These are phyloP conservation scores for Callitettix versicolor DNA, from an alignment of 1,140 invertebrate genomes.

Conservation along the genomic window DNA sequence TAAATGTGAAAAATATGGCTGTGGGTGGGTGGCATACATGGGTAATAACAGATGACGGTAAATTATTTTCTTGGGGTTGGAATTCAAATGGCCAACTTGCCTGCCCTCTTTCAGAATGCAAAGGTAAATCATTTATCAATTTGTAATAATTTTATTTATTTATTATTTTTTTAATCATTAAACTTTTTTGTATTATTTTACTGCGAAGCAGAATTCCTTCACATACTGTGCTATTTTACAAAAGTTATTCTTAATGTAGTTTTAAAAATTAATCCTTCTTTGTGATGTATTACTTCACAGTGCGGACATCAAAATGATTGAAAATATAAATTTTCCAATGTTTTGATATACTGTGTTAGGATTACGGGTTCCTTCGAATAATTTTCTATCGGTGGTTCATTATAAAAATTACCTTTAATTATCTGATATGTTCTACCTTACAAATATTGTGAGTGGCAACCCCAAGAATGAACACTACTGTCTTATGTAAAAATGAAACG, in stretches of 20 bases:
- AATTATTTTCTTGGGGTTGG: conserved; percentile 75
- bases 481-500: too few relatives aligned
- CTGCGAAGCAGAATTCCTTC: not conserved
- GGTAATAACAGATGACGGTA: conserved; percentile 52
- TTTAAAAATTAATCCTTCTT: conserved; percentile 5
- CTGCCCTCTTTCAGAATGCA: conserved; percentile 33
- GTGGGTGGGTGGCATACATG: conserved; percentile 78
- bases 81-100: conserved; percentile 74
- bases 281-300: not conserved
- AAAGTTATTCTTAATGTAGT: not conserved
- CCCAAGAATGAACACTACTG: too few relatives aligned
- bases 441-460: too few relatives aligned
- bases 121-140: not conserved
- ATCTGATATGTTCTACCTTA: too few relatives aligned
- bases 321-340: too few relatives aligned
- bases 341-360: too few relatives aligned
- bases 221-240: not conserved
- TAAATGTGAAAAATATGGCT: conserved; percentile 51
- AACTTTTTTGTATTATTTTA: conserved; percentile 1
- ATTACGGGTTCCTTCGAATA: too few relatives aligned
- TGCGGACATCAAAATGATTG: too few relatives aligned
- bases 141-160: not conserved
- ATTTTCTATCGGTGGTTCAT: too few relatives aligned
- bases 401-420: too few relatives aligned
- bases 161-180: not conserved